phyloP scores from a whole-genome alignment of 2,888 invertebrate species.

The Crematogaster levior region DNA sequence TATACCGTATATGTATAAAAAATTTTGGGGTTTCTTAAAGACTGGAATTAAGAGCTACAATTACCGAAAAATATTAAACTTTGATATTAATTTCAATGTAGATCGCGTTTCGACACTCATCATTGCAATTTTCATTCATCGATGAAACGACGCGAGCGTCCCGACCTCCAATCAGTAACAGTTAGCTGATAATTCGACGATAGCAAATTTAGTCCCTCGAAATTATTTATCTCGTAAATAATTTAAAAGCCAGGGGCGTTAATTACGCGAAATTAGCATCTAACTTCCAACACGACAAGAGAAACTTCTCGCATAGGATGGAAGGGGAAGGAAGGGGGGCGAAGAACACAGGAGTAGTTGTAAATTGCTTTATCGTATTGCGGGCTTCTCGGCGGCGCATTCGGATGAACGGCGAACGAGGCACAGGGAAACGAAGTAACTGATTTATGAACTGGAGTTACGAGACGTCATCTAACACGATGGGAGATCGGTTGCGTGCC shows the following conservation, averaged over 20 bases:
- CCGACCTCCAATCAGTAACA: neutral
- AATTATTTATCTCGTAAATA: conserved; percentile 51
- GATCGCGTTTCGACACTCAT: neutral
- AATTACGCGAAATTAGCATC: conserved; percentile 52
- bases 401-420: conserved; percentile 49
- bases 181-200: conserved; percentile 16
- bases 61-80: neutral
- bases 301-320: conserved; percentile 32
- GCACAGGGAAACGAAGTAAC: conserved; percentile 49
- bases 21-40: neutral
- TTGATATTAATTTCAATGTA: neutral
- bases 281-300: conserved; percentile 30
- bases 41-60: neutral
- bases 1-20: neutral
- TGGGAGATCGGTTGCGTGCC: conserved; percentile 35
- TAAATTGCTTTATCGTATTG: conserved; percentile 56
- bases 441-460: conserved; percentile 55
- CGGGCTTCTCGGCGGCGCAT: conserved; percentile 48
- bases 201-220: conserved; percentile 33
- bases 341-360: conserved; percentile 53
- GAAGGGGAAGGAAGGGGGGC: neutral
- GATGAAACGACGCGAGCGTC: neutral
- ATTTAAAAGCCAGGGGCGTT: conserved; percentile 47
- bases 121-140: neutral
- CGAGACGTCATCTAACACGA: conserved; percentile 45